phyloP scores from a whole-genome alignment of 2,113 vertebrate genomes.

The Rutilus rutilus region DNA sequence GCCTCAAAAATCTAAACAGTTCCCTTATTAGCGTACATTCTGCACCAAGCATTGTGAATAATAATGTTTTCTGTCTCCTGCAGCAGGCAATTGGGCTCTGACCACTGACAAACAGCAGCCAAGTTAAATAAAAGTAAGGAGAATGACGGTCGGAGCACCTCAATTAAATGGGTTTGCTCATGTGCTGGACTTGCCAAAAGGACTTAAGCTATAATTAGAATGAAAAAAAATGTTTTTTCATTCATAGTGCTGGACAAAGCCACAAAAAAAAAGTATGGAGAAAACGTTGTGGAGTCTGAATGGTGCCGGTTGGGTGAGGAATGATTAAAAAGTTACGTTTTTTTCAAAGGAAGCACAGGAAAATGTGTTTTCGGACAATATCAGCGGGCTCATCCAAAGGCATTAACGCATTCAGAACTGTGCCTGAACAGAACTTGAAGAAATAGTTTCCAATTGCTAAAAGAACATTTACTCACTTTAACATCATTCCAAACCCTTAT shows the following conservation, averaged over 20 bases:
- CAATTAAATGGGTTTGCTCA: constrained; percentile 69
- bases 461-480: background rate
- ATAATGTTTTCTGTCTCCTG: constrained; percentile 66
- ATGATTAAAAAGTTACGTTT: background rate
- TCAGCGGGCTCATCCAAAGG: background rate
- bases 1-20: constrained; percentile 52
- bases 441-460: background rate
- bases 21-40: constrained; percentile 74
- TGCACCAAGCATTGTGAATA: constrained; percentile 64
- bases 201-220: constrained; percentile 65
- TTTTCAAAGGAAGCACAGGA: background rate
- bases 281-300: background rate
- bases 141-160: constrained; percentile 70
- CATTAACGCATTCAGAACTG: background rate
- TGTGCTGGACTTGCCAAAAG: constrained; percentile 59
- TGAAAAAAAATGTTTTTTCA: constrained; percentile 60
- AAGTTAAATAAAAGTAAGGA: constrained; percentile 71
- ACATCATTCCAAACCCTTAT: background rate
- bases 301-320: constrained; percentile 8
- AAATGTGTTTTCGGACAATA: background rate
- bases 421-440: background rate
- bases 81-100: constrained; percentile 62
- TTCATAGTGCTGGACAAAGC: constrained; percentile 31
- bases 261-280: background rate
- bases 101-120: constrained; percentile 68